Evolutionary conservation across 2,797 vertebrate genomes (phyloP).

Genomic region (Ptychobarbus kaznakovi): DNA sequence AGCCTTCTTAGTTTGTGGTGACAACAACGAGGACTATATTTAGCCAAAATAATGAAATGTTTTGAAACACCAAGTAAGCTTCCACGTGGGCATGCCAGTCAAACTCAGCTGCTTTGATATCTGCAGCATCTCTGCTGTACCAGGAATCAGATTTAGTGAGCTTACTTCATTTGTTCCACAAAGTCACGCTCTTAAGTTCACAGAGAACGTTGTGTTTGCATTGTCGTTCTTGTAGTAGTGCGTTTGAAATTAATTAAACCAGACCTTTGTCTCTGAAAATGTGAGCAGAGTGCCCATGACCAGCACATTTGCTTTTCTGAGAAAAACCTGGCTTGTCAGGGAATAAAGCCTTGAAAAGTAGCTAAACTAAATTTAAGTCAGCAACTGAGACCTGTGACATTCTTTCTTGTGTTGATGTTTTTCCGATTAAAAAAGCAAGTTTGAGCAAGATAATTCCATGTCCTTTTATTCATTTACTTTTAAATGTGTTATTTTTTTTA

Average conservation of each 20-base stretch:
- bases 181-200: background rate
- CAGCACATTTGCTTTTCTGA: background rate
- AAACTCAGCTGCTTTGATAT: conserved; percentile 1
- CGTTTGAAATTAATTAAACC: background rate
- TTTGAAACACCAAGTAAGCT: conserved; percentile 27
- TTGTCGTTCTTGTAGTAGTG: background rate
- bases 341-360: background rate
- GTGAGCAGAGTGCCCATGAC: background rate
- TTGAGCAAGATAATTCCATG: background rate
- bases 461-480: background rate
- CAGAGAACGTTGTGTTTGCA: background rate
- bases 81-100: conserved; percentile 18
- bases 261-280: background rate
- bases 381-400: background rate
- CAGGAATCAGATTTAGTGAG: background rate
- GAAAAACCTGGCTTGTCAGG: background rate
- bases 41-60: conserved; percentile 12
- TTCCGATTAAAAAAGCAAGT: background rate
- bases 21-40: conserved; percentile 26
- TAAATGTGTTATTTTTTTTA: background rate
- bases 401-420: background rate
- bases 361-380: background rate
- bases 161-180: background rate
- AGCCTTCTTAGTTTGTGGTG: conserved; percentile 7
- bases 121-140: conserved; percentile 10